Base-by-base conservation (phyloP, 2,797 vertebrate genomes). In the Adrianichthys oophorus region DNA sequence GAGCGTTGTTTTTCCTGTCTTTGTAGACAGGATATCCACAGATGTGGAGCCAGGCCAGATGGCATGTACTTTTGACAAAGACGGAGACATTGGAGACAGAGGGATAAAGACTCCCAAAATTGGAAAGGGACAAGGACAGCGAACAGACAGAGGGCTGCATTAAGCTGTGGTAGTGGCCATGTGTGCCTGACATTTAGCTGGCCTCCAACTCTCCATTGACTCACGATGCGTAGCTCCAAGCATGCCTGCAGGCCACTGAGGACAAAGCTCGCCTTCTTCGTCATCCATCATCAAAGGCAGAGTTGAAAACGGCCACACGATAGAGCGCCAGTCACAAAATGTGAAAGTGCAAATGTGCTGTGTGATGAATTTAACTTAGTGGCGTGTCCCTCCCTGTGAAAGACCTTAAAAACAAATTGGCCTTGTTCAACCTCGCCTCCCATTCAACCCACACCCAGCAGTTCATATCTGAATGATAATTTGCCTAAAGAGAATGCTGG, bases 231-330 rank as follows among this genome's bases (percentile, higher is more conserved):
- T 83, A 88, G 93, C 90, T 89, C 76, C 87, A 87, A 92, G 91
- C 92, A 88, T 92, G 92, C 93, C 93, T 94, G 84, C 83, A 78
- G 93, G 93, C 92, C 89, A 89, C 85, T 62, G 78, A 87, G 91
- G 89, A 95, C 93, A 95, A 95, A 93, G 90, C 79, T 82, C 52
- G 87, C 91, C 90, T 93, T 95, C 89, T 93, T 88, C 89, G 92
- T 92, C 74, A 90, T 87, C 86, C 87, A 87, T 90, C 92, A 91
- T 95, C 93, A 95, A 95, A 95, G 86, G 72, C 73, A 42, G 72
- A 79, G 83, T 91, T 90, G 87, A 91, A 93, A 59, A 91, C 77
- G 72, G 90, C 87, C 78, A 91, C 91, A 89, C 85, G 87, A 82
- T 86, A 84, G 83, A 86, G 87, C 86, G 69, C 70, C 90, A 70